Percentiles rank a stretch among this genome's conserved stretches.
Conservation (phyloP, 2,113 vertebrate genomes). For the Amazona guildingii region DNA sequence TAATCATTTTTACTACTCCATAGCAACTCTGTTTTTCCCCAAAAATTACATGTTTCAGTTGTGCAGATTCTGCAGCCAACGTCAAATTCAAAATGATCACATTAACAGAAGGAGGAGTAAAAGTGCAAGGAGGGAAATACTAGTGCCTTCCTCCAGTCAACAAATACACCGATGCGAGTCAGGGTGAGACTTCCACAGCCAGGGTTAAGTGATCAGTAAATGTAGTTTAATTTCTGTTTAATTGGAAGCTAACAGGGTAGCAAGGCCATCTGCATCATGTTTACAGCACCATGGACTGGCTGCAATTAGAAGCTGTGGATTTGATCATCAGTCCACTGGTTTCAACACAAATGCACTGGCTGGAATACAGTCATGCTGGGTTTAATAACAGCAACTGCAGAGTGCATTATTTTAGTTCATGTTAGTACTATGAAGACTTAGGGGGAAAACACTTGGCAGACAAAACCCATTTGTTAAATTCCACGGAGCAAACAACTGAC, state of each 20-base stretch:
- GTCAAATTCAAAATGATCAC: not conserved
- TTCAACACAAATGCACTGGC: slow-evolving; percentile 3
- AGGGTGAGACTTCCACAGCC: not conserved
- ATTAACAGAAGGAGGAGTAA: not conserved
- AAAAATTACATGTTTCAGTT: not conserved
- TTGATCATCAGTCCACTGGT: slow-evolving; percentile 20
- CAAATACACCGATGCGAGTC: not conserved
- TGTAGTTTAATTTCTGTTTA: not conserved
- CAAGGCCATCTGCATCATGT: slow-evolving; percentile 42
- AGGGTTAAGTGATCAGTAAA: not conserved
- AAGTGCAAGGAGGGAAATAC: not conserved
- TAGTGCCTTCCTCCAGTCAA: not conserved
- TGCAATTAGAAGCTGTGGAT: slow-evolving; percentile 46
- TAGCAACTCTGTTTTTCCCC: slow-evolving; percentile 28
- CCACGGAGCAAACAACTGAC: not conserved
- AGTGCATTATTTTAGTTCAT: not conserved
- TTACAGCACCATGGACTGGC: slow-evolving; percentile 7
- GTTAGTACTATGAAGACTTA: not conserved
- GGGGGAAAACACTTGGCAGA: not conserved
- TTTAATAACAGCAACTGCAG: not conserved
- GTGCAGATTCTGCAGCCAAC: not conserved
- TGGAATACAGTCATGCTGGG: not conserved
- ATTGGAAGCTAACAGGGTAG: not conserved
- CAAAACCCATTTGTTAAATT: not conserved
- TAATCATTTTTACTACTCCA: slow-evolving; percentile 8